Conservation (phyloP, 2,797 vertebrate genomes). For the Tapirus indicus region DNA sequence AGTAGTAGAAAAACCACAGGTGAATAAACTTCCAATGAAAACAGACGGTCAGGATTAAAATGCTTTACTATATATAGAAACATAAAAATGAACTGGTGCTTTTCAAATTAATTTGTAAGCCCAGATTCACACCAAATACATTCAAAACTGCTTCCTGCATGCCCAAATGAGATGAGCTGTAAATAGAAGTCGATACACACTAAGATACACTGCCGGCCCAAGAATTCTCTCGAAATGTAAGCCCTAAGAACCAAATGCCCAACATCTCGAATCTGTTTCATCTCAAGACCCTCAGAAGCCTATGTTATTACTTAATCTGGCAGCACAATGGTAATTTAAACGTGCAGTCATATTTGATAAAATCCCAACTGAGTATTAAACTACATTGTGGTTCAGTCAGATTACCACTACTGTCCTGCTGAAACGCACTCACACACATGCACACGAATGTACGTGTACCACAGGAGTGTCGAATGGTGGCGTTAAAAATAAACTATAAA, state of each 20-base stretch:
- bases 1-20: slow-evolving; percentile 58
- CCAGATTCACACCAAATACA: slow-evolving; percentile 23
- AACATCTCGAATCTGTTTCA: slow-evolving; percentile 50
- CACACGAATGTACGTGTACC: background rate
- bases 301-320: slow-evolving; percentile 44
- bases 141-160: background rate
- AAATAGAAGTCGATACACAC: background rate
- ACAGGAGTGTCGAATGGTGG: background rate
- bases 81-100: slow-evolving; percentile 20
- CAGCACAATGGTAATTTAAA: slow-evolving; percentile 60
- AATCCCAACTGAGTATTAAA: slow-evolving; percentile 73
- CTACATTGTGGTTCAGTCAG: slow-evolving; percentile 55
- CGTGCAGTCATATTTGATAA: slow-evolving; percentile 69
- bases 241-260: background rate
- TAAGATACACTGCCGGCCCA: background rate
- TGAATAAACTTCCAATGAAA: slow-evolving; percentile 69
- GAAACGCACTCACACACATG: background rate
- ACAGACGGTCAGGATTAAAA: slow-evolving; percentile 61
- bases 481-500: slow-evolving; percentile 20
- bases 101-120: slow-evolving; percentile 46
- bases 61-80: slow-evolving; percentile 65
- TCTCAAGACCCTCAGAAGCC: slow-evolving; percentile 37
- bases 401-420: slow-evolving; percentile 17
- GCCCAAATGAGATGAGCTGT: background rate
- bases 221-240: background rate